Conservation (phyloP, 2,113 vertebrate species). For the Gambusia affinis region DNA sequence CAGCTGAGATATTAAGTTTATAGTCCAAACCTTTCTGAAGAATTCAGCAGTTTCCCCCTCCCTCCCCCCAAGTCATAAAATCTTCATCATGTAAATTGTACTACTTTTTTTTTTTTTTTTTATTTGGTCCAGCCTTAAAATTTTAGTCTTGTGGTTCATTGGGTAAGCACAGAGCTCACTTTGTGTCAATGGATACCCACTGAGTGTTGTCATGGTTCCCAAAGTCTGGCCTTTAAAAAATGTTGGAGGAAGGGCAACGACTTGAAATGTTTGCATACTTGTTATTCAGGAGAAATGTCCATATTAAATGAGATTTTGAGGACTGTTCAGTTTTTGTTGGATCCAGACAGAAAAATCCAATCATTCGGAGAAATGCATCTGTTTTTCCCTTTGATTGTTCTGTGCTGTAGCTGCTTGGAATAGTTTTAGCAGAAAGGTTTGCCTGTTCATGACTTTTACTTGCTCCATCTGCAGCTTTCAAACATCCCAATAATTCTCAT, state of each 20-base stretch:
- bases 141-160: conserved; percentile 60
- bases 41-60: not conserved
- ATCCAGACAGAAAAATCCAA: not conserved
- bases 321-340: conserved; percentile 28
- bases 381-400: not conserved
- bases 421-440: conserved; percentile 26
- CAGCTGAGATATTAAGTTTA: not conserved
- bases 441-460: conserved; percentile 21
- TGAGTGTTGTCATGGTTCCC: conserved; percentile 73
- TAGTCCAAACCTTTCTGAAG: conserved; percentile 12
- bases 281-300: conserved; percentile 47
- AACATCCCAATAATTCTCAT: conserved; percentile 20
- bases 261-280: conserved; percentile 62
- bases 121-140: conserved; percentile 22
- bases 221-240: conserved; percentile 64
- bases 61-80: not conserved
- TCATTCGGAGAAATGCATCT: not conserved
- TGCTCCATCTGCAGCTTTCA: conserved; percentile 51
- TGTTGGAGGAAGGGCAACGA: conserved; percentile 61
- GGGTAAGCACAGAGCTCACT: conserved; percentile 49
- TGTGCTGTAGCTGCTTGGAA: conserved; percentile 29
- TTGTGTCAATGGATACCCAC: conserved; percentile 55
- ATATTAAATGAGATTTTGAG: conserved; percentile 51
- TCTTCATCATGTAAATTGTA: conserved; percentile 1
- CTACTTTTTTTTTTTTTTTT: not conserved